Percentiles rank a stretch among this genome's conserved stretches.
phyloP scores from a whole-genome alignment of 2,888 invertebrate species.

The Tetanocera ferruginea region DNA sequence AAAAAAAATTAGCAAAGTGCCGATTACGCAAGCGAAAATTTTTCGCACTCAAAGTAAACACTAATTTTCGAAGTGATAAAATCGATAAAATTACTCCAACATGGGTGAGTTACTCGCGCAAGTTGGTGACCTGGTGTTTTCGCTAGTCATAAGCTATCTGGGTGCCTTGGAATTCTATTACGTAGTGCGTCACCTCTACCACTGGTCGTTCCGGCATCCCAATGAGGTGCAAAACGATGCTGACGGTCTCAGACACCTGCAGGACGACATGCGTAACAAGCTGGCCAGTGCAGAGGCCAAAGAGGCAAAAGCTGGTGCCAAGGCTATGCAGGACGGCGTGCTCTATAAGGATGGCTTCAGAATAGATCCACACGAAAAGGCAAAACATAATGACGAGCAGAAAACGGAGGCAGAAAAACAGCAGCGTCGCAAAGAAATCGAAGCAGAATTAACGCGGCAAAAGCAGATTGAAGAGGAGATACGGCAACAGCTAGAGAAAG shows the following conservation, averaged over 20 bases:
- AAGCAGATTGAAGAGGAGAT: conserved; percentile 61
- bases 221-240: conserved; percentile 48
- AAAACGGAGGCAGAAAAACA: conserved; percentile 48
- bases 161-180: conserved; percentile 77
- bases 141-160: conserved; percentile 81
- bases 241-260: conserved; percentile 58
- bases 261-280: conserved; percentile 60
- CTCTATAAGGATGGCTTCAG: conserved; percentile 66
- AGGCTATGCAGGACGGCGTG: conserved; percentile 67
- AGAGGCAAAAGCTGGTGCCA: conserved; percentile 53
- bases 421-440: conserved; percentile 52
- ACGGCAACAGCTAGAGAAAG: conserved; percentile 59
- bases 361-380: conserved; percentile 57
- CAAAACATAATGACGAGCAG: conserved; percentile 45
- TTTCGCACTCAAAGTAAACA: conserved; percentile 9
- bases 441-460: conserved; percentile 61
- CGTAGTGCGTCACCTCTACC: conserved; percentile 66
- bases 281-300: conserved; percentile 55
- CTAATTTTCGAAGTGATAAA: conserved; percentile 22
- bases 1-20: neutral
- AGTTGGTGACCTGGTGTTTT: conserved; percentile 83
- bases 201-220: conserved; percentile 64
- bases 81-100: neutral
- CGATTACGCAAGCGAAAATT: conserved; percentile 51
- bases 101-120: conserved; percentile 62